Evolutionary conservation across 2,113 vertebrate genomes (phyloP), one percentile per base, ranked within the genome.

Genomic region (Lepisosteus oculatus): DNA sequence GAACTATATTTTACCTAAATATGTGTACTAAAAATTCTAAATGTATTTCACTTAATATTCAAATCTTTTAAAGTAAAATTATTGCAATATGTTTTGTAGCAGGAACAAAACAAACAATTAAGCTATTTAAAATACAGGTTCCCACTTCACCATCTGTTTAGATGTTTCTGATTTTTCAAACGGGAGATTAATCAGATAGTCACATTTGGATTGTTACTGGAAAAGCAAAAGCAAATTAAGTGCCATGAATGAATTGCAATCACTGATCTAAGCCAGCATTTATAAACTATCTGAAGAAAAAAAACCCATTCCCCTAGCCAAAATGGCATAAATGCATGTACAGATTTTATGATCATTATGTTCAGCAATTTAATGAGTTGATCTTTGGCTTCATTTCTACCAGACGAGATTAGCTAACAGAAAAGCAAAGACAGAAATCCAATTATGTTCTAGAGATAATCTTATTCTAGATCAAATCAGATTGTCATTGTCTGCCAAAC

Each of bases 31-130:
- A 9, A 6, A 51, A 51, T 51, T 51, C 47, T 51, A 51, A 29
- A 29, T 51, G 47, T 9, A 51, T 51, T 51, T 2, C 9, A 5
- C 47, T 51, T 51, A 51, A 6, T 51, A 6, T 9, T 56, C 43
- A 59, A 12, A 15, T 41, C 55, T 63, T 44, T 74, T 64, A 51
- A 70, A 55, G 74, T 65, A 78, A 80, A 81, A 81, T 80, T 73
- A 87, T 85, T 84, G 83, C 85, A 84, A 83, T 81, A 82, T 88
- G 87, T 84, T 90, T 90, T 83, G 79, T 86, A 84, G 86, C 84
- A 62, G 74, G 78, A 80, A 77, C 77, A 81, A 78, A 81, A 74
- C 75, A 77, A 80, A 80, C 78, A 77, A 80, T 84, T 79, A 84
- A 74, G 73, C 64, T 51, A 74, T 84, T 74, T 72, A 81, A 72